These are phyloP conservation scores for Kryptopterus vitreolus DNA, from an alignment of 2,797 vertebrate genomes.

Conservation along the genomic window DNA sequence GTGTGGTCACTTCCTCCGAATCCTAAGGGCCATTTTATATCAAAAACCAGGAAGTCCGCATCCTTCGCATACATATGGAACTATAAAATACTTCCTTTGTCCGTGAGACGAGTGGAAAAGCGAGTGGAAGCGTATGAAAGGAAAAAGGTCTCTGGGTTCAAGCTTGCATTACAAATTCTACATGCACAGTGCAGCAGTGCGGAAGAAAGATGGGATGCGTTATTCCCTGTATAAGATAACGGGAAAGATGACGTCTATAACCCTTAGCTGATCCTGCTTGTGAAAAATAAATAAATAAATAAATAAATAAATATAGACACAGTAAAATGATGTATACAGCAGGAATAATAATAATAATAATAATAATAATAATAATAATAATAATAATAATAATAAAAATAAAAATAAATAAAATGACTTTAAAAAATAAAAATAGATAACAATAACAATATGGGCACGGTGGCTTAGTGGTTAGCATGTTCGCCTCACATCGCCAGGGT, in stretches of 20 bases:
- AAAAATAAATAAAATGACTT: too few species aligned
- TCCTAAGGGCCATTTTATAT: slow-evolving; percentile 18
- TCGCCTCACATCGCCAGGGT: too few species aligned
- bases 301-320: slow-evolving; percentile 5
- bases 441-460: too few species aligned
- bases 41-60: slow-evolving; percentile 29
- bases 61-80: slow-evolving; percentile 19
- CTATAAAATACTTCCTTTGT: slow-evolving; percentile 26
- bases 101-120: not conserved
- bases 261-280: too few species aligned
- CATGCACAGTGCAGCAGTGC: not conserved
- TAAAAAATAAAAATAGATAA: too few species aligned
- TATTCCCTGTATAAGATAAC: slow-evolving; percentile 1
- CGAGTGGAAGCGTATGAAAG: not conserved
- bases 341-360: slow-evolving; percentile 31
- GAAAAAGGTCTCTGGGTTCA: not conserved
- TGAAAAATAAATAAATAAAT: too few species aligned
- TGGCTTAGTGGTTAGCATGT: too few species aligned
- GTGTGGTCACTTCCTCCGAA: slow-evolving; percentile 35
- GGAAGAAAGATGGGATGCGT: not conserved
- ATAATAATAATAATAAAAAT: too few species aligned
- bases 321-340: not conserved
- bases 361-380: too few species aligned
- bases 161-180: not conserved
- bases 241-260: not conserved